A percentile compares a stretch with the other conserved stretches of the same genome.
Conservation (phyloP, 2,113 vertebrate genomes). For the Scophthalmus maximus region DNA sequence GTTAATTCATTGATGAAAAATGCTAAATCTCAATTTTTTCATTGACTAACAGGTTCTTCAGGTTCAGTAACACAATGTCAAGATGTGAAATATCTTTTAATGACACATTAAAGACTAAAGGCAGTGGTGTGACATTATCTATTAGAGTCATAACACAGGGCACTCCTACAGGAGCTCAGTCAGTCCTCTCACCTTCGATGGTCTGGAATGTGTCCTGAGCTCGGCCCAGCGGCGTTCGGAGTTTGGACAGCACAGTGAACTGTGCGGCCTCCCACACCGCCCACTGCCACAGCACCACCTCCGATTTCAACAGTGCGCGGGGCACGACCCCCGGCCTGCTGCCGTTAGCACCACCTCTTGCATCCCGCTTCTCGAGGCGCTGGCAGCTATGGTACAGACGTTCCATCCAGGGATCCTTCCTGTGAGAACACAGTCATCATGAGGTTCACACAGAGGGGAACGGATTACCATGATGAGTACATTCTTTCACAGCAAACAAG, state of each 20-base stretch:
- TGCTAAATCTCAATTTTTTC: too few species aligned
- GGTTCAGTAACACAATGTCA: too few species aligned
- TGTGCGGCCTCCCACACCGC: conserved; percentile 98
- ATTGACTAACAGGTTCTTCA: too few species aligned
- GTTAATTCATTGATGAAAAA: too few species aligned
- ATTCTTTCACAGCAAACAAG: too few species aligned
- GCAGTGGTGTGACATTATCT: too few species aligned
- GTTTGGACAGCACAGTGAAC: conserved; percentile 96
- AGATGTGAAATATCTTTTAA: too few species aligned
- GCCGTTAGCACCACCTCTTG: conserved; percentile 53
- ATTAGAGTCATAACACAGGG: too few species aligned
- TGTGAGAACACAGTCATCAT: conserved; percentile 69
- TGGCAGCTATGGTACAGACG: conserved; percentile 97
- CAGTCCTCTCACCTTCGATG: conserved; percentile 90
- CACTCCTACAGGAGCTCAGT: too few species aligned
- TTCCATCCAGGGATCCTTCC: conserved; percentile 98
- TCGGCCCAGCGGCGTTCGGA: conserved; percentile 94
- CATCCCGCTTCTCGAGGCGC: conserved; percentile 91
- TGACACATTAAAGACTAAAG: too few species aligned
- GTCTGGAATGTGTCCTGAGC: conserved; percentile 99
- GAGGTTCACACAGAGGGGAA: background rate
- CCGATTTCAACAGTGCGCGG: conserved; percentile 90
- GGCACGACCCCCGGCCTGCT: conserved; percentile 83
- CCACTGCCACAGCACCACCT: conserved; percentile 99
- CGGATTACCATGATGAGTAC: background rate